These are phyloP conservation scores for Drosophila erecta DNA, from an alignment of 1,140 invertebrate species.

Conservation along the genomic window DNA sequence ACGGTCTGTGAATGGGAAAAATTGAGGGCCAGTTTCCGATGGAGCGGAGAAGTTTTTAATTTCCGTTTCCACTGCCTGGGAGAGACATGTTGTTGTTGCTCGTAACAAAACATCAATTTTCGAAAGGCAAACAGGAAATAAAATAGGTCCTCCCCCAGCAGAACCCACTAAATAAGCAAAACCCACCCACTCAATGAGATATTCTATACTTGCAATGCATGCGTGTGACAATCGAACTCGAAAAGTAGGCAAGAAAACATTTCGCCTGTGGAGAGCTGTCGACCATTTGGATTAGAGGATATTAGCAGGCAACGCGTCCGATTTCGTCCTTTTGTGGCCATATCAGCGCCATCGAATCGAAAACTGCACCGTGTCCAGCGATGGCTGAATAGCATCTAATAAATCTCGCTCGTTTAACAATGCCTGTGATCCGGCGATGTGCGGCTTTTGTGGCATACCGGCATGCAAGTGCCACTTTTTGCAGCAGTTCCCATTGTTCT, in stretches of 20 bases:
- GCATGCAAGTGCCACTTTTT: slow-evolving; percentile 35
- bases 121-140: slow-evolving; percentile 37
- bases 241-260: slow-evolving; percentile 2
- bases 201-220: too few species aligned
- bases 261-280: neutral
- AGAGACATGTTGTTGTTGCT: slow-evolving; percentile 6
- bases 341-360: slow-evolving; percentile 2
- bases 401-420: slow-evolving; percentile 40
- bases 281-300: slow-evolving; percentile 8
- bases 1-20: neutral
- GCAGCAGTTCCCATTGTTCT: slow-evolving; percentile 33
- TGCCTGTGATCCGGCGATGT: slow-evolving; percentile 23
- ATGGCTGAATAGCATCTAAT: slow-evolving; percentile 22
- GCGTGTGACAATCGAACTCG: neutral
- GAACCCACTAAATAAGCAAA: neutral
- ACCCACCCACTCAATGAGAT: neutral
- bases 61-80: slow-evolving; percentile 57
- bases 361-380: slow-evolving; percentile 14
- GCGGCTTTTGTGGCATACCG: slow-evolving; percentile 3
- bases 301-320: slow-evolving; percentile 10
- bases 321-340: slow-evolving; percentile 2
- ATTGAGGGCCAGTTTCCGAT: neutral
- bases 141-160: slow-evolving; percentile 1
- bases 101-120: slow-evolving; percentile 44
- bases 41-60: slow-evolving; percentile 43